phyloP scores from a whole-genome alignment of 1,140 invertebrate genomes.

The Metopolophium dirhodum region DNA sequence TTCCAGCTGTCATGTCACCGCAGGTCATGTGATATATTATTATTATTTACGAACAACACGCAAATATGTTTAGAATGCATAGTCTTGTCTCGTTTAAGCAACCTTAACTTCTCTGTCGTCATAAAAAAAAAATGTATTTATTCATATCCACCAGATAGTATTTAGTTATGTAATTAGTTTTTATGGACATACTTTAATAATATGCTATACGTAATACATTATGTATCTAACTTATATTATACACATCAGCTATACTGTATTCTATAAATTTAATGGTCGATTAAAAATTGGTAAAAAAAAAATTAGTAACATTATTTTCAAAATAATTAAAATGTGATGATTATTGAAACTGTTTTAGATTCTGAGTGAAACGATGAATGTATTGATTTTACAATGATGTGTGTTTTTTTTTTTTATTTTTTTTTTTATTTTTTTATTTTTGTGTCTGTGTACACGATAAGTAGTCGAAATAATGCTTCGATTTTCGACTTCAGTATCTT shows the following conservation, averaged over 20 bases:
- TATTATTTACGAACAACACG: not conserved
- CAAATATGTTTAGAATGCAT: slow-evolving; percentile 19
- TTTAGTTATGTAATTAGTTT: not conserved
- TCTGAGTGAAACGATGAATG: no score
- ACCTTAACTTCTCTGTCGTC: not conserved
- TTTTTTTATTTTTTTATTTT: no score
- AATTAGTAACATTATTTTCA: not conserved
- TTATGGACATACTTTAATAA: not conserved
- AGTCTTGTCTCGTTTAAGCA: not conserved
- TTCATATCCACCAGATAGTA: not conserved
- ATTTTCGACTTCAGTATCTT: no score
- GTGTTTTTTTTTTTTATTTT: no score
- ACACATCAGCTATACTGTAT: not conserved
- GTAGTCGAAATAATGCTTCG: no score
- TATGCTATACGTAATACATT: not conserved
- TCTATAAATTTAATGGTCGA: not conserved
- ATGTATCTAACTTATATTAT: no score
- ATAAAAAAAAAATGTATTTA: not conserved
- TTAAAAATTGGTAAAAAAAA: not conserved
- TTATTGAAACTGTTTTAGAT: no score
- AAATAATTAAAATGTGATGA: not conserved
- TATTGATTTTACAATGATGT: no score
- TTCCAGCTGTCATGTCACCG: not conserved
- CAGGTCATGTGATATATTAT: not conserved
- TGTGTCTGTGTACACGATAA: no score